Conservation (phyloP, 2,888 invertebrate species). For the Ochropleura plecta region DNA sequence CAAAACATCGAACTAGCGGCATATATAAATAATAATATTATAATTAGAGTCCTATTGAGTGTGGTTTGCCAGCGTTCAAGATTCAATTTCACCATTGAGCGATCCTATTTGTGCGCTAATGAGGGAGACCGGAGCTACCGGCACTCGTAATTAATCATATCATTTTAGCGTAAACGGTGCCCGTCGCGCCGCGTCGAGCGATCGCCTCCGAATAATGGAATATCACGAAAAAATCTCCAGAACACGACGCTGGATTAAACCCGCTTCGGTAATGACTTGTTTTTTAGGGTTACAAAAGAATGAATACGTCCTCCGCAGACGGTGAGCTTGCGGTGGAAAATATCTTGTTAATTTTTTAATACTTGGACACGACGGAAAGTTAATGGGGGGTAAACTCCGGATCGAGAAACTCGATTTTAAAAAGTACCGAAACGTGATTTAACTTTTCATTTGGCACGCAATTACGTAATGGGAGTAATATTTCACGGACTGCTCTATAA, state of each 20-base stretch:
- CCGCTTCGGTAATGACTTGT: conserved; percentile 90
- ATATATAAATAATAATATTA: conserved; percentile 82
- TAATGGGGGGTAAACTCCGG: conserved; percentile 81
- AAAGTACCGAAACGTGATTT: conserved; percentile 72
- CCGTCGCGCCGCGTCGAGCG: conserved; percentile 80
- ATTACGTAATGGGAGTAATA: conserved; percentile 60
- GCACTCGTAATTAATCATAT: conserved; percentile 88
- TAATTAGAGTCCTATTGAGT: conserved; percentile 86
- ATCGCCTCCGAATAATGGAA: conserved; percentile 88
- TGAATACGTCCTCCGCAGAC: conserved; percentile 88
- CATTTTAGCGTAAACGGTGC: conserved; percentile 87
- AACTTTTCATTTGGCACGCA: conserved; percentile 67
- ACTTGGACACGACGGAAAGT: conserved; percentile 75
- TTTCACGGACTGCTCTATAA: conserved; percentile 60
- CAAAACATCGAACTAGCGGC: conserved; percentile 59
- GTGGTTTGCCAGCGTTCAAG: conserved; percentile 78
- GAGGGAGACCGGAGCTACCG: conserved; percentile 83
- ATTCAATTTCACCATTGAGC: conserved; percentile 89
- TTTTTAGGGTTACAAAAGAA: conserved; percentile 90
- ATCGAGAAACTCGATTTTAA: conserved; percentile 71
- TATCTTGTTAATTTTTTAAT: conserved; percentile 87
- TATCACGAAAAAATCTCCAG: conserved; percentile 85
- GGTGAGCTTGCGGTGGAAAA: conserved; percentile 75
- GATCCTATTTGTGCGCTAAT: conserved; percentile 88
- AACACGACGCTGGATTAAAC: conserved; percentile 87